Evolutionary conservation across 53 echinoderm and acorn worm species (phyloP), one percentile per base, ranked within the genome.

Genomic region (Holothuria leucospilota): DNA sequence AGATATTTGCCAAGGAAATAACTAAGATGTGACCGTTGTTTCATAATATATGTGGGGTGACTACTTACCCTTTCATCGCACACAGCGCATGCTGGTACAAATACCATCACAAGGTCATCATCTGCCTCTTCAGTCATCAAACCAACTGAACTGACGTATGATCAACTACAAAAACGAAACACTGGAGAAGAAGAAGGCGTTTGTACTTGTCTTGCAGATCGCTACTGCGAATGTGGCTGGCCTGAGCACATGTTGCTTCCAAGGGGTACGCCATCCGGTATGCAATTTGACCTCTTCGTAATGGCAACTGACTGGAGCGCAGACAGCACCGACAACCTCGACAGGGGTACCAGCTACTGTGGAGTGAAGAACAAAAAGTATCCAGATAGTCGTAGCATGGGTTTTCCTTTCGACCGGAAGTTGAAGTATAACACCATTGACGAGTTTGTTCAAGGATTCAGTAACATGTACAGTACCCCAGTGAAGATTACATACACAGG

Each of bases 181-280:
- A 6, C 9, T 66, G 18, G 10, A 66, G 6, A 24, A 30, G 39
- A 61, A 56, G 20, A 74, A 53, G 61, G 86, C 20, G 29, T 58
- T 20, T 86, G 86, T 29, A 21, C 16, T 34, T 82, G 86, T 63
- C 49, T 42, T 18, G 5, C 81, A 20, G 81, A 90, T 18, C 86
- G 92, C 16, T 91, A 87, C 85, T 91, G 92, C 63, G 88, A 85
- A 40, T 91, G 92, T 70, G 92, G 92, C 51, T 91, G 69, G 92
- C 92, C 92, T 20, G 52, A 67, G 5, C 63, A 91, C 82, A 84
- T 91, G 77, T 77, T 91, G 18, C 63, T 91, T 2, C 92, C 92
- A 28, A 46, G 88, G 20, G 92, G 92, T 13, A 91, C 92, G 12
- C 51, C 39, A 21, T 25, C 60, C 4, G 92, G 88, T 8, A 84